phyloP scores from a whole-genome alignment of 2,113 vertebrate genomes.

The Thamnaconus septentrionalis region DNA sequence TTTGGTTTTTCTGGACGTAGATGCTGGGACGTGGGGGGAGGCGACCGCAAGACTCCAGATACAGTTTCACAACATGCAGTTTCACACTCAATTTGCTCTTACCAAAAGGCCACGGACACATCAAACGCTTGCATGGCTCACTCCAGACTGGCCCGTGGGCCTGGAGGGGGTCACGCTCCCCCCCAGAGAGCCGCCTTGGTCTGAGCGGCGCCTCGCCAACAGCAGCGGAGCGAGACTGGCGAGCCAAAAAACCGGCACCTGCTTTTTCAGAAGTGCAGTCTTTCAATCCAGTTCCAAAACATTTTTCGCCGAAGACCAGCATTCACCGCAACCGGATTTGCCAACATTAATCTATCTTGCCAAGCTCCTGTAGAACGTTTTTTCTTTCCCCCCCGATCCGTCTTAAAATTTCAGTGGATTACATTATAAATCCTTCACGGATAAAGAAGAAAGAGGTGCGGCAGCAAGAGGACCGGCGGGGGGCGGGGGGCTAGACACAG shows the following conservation, averaged over 20 bases:
- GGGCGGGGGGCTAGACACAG: too few relatives aligned
- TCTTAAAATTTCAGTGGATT: too few relatives aligned
- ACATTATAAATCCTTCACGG: too few relatives aligned
- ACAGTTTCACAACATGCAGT: slow-evolving; percentile 40
- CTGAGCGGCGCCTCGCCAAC: background rate
- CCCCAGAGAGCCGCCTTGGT: slow-evolving; percentile 10
- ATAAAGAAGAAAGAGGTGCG: too few relatives aligned
- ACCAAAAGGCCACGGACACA: slow-evolving; percentile 47
- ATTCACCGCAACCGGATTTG: too few relatives aligned
- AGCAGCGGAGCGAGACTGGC: background rate
- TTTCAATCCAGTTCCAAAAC: too few relatives aligned
- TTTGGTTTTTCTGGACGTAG: slow-evolving; percentile 38
- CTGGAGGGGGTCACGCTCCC: slow-evolving; percentile 24
- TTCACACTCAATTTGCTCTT: slow-evolving; percentile 67
- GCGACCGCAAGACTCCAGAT: slow-evolving; percentile 46
- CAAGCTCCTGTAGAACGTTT: too few relatives aligned
- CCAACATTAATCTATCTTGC: too few relatives aligned
- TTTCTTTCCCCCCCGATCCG: too few relatives aligned
- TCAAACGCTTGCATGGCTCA: slow-evolving; percentile 36
- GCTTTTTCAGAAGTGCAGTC: too few relatives aligned
- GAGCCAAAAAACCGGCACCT: background rate
- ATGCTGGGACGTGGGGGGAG: slow-evolving; percentile 25
- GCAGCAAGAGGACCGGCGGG: too few relatives aligned
- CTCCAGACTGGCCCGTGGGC: slow-evolving; percentile 21
- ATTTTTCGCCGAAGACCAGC: too few relatives aligned